Evolutionary conservation across 2,888 invertebrate species (phyloP).

Genomic region (Metellina segmentata): DNA sequence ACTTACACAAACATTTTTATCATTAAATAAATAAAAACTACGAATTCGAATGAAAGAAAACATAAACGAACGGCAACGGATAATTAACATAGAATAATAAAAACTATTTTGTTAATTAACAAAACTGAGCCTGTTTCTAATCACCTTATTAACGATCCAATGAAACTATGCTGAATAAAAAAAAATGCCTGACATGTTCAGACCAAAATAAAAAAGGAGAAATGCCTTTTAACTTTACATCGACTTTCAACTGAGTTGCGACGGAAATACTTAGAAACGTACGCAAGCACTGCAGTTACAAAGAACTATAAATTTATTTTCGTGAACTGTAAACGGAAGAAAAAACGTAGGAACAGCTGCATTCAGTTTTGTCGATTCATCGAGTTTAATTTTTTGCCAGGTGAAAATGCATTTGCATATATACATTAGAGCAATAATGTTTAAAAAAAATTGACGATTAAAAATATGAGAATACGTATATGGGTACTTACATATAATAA

Average conservation of each 20-base stretch:
- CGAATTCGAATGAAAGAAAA: too few relatives aligned
- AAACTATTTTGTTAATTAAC: conserved; percentile 6
- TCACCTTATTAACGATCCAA: neutral
- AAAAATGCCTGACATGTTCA: neutral
- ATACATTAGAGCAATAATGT: too few relatives aligned
- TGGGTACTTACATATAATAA: too few relatives aligned
- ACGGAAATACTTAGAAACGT: neutral
- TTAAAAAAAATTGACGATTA: too few relatives aligned
- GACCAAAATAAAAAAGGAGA: neutral
- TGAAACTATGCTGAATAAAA: neutral
- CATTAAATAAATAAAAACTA: too few relatives aligned
- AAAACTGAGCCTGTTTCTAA: neutral
- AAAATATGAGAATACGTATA: too few relatives aligned
- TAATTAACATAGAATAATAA: neutral
- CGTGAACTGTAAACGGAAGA: neutral
- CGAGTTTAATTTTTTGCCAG: too few relatives aligned
- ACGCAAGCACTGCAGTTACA: neutral
- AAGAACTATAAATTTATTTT: neutral
- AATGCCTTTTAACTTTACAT: neutral
- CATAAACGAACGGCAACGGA: neutral
- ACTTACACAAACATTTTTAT: too few relatives aligned
- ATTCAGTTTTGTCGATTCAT: too few relatives aligned
- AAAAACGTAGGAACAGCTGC: too few relatives aligned
- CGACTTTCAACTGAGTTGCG: neutral
- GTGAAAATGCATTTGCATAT: too few relatives aligned